A percentile compares a stretch with the other conserved stretches of the same genome.
Conservation (phyloP, 2,113 vertebrate genomes). For the Tamias sibiricus region DNA sequence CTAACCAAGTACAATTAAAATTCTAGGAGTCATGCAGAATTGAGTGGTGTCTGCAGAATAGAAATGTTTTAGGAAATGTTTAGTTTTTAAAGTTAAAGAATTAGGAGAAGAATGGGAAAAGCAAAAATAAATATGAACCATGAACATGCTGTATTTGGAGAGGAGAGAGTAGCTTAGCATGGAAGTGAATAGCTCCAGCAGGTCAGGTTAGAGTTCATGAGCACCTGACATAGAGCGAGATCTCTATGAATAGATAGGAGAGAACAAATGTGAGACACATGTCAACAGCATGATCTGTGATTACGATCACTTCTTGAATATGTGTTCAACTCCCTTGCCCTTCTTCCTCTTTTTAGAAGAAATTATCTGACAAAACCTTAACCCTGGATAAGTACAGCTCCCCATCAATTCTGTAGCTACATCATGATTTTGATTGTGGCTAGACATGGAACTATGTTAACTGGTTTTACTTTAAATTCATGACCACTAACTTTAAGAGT, state of each 20-base stretch:
- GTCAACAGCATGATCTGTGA: not conserved
- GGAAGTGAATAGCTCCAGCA: not conserved
- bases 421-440: not conserved
- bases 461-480: not conserved
- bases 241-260: not conserved
- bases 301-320: not conserved
- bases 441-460: not conserved
- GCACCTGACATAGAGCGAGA: too few species aligned
- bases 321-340: not conserved
- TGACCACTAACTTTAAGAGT: not conserved
- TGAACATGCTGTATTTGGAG: not conserved
- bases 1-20: slow-evolving; percentile 45
- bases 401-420: not conserved
- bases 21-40: not conserved
- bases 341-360: not conserved
- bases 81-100: not conserved
- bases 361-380: not conserved
- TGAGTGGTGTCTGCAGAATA: not conserved
- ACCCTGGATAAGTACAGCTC: not conserved
- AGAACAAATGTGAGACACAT: not conserved
- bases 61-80: slow-evolving; percentile 15
- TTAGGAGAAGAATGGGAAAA: not conserved
- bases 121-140: not conserved
- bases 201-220: not conserved
- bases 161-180: not conserved